A percentile compares a stretch with the other conserved stretches of the same genome.
Conservation (phyloP, 1,140 invertebrate species). For the Probaryconus sp. region DNA sequence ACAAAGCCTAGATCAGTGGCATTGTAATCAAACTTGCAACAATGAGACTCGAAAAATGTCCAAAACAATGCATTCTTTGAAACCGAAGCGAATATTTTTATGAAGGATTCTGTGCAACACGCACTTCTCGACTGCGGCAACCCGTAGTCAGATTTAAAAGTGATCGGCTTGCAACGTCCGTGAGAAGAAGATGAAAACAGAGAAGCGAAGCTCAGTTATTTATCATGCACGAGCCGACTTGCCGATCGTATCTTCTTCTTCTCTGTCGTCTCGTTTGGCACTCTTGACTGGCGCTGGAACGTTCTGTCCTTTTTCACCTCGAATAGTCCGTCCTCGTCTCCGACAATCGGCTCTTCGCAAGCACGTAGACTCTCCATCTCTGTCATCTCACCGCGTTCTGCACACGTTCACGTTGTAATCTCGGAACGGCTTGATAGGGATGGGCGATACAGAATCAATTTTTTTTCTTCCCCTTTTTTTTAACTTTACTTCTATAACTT, state of each 20-base stretch:
- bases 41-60: slow-evolving; percentile 40
- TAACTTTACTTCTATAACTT: too few relatives aligned
- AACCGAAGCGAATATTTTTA: slow-evolving; percentile 45
- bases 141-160: slow-evolving; percentile 49
- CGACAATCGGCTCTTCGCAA: slow-evolving; percentile 30
- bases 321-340: slow-evolving; percentile 10
- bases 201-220: slow-evolving; percentile 69
- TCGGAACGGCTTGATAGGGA: too few relatives aligned
- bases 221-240: slow-evolving; percentile 71
- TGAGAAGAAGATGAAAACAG: slow-evolving; percentile 45
- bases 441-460: too few relatives aligned
- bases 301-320: slow-evolving; percentile 9
- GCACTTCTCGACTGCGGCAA: too few relatives aligned
- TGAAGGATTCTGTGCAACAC: slow-evolving; percentile 45
- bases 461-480: too few relatives aligned
- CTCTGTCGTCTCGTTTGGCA: slow-evolving; percentile 30
- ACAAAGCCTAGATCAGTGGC: too few relatives aligned
- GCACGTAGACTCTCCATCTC: slow-evolving; percentile 38
- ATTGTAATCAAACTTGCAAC: slow-evolving; percentile 52
- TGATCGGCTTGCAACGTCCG: slow-evolving; percentile 49
- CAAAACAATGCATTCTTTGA: slow-evolving; percentile 44
- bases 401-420: slow-evolving; percentile 22
- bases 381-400: slow-evolving; percentile 31
- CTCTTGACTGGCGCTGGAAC: slow-evolving; percentile 25
- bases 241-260: slow-evolving; percentile 66